These are phyloP conservation scores for Monopis laevigella DNA, from an alignment of 2,888 invertebrate genomes.

Conservation along the genomic window DNA sequence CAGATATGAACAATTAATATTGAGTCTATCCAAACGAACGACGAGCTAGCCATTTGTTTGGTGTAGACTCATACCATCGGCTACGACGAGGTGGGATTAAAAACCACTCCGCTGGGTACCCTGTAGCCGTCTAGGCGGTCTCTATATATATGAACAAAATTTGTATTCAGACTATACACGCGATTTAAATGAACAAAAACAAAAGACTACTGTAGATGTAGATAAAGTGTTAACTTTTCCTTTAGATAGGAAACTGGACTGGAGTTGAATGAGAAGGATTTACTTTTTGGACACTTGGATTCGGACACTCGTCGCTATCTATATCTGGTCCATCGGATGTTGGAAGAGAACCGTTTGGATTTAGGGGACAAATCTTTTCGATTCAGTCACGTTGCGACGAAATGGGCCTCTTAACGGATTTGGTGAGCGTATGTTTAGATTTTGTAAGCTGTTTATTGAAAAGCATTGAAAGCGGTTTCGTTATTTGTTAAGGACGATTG, in stretches of 20 bases:
- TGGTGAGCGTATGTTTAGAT: conserved; percentile 52
- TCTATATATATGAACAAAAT: too few relatives aligned
- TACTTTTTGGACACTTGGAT: conserved; percentile 39
- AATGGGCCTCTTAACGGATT: conserved; percentile 59
- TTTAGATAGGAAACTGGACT: conserved; percentile 29
- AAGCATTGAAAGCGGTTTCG: conserved; percentile 28
- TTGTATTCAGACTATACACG: too few relatives aligned
- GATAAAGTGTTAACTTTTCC: conserved; percentile 2
- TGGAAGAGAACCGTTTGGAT: conserved; percentile 50
- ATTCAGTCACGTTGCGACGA: conserved; percentile 56
- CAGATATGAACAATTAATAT: too few relatives aligned
- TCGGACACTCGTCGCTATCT: conserved; percentile 51
- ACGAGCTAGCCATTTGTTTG: too few relatives aligned
- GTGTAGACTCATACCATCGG: too few relatives aligned
- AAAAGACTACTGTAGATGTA: too few relatives aligned
- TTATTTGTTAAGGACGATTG: conserved; percentile 1
- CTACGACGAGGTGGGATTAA: too few relatives aligned
- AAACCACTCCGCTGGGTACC: too few relatives aligned
- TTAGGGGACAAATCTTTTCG: conserved; percentile 60
- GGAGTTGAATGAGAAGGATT: conserved; percentile 57
- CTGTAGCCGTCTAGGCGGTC: too few relatives aligned
- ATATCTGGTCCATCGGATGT: conserved; percentile 54
- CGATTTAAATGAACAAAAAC: too few relatives aligned
- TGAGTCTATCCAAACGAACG: too few relatives aligned
- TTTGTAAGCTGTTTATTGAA: conserved; percentile 47